A percentile compares a stretch with the other conserved stretches of the same genome.
Evolutionary conservation across 2,888 invertebrate genomes (phyloP).

Genomic region (Mythimna albipuncta): DNA sequence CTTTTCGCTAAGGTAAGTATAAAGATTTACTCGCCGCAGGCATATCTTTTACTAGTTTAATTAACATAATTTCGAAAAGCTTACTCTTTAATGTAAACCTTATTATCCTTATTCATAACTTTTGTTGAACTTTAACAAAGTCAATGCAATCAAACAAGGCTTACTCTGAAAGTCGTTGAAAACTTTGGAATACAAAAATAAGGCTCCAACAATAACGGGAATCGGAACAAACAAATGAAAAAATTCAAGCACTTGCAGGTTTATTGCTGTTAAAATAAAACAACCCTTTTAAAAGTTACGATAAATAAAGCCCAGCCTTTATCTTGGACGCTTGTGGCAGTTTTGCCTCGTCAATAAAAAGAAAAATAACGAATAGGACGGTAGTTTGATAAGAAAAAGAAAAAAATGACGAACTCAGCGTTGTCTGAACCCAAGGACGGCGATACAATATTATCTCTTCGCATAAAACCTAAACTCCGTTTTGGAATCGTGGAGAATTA

Average conservation of each 20-base stretch:
- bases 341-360: conserved; percentile 56
- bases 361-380: conserved; percentile 45
- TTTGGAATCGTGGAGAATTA: conserved; percentile 33
- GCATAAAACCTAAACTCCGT: conserved; percentile 17
- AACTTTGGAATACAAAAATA: conserved; percentile 47
- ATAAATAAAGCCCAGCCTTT: conserved; percentile 56
- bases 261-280: conserved; percentile 60
- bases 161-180: conserved; percentile 46
- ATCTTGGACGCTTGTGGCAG: conserved; percentile 49
- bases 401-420: conserved; percentile 19
- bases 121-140: conserved; percentile 26
- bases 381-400: conserved; percentile 49
- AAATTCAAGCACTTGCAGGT: conserved; percentile 54
- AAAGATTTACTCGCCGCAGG: background rate
- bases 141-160: conserved; percentile 50
- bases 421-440: conserved; percentile 14
- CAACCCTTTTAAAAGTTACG: conserved; percentile 60
- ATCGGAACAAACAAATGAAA: conserved; percentile 42
- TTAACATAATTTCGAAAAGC: background rate
- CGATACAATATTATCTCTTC: conserved; percentile 5
- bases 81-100: conserved; percentile 12
- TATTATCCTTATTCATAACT: conserved; percentile 25
- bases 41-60: conserved; percentile 3
- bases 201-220: conserved; percentile 75
- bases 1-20: background rate